phyloP scores from a whole-genome alignment of 2,888 invertebrate species.

The Drosophila vallismaia region DNA sequence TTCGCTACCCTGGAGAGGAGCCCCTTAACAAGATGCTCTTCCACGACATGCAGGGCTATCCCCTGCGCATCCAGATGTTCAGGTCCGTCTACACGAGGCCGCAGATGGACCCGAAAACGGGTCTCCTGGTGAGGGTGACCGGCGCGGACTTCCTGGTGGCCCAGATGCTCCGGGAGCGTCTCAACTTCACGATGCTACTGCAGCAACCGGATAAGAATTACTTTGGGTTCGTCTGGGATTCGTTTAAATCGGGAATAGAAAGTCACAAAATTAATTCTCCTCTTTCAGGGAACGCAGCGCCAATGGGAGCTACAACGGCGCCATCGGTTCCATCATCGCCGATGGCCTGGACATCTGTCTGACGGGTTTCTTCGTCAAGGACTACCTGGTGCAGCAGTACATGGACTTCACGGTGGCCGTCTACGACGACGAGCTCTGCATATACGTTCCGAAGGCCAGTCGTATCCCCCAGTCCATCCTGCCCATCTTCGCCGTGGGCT shows the following conservation, averaged over 20 bases:
- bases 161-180: constrained; percentile 60
- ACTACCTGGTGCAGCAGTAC: constrained; percentile 81
- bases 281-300: constrained; percentile 61
- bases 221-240: constrained; percentile 73
- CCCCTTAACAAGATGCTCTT: constrained; percentile 66
- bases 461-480: constrained; percentile 83
- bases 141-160: constrained; percentile 82
- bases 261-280: not conserved
- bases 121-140: constrained; percentile 53
- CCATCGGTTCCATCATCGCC: constrained; percentile 81
- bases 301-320: constrained; percentile 83
- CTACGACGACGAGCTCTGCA: constrained; percentile 83
- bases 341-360: constrained; percentile 82
- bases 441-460: constrained; percentile 83
- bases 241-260: no score
- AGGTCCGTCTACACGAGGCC: constrained; percentile 81
- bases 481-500: constrained; percentile 82
- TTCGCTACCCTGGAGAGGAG: constrained; percentile 53
- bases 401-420: constrained; percentile 83
- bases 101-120: constrained; percentile 53
- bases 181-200: constrained; percentile 80
- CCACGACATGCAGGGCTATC: constrained; percentile 81
- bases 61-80: constrained; percentile 82
- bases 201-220: constrained; percentile 78
- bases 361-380: constrained; percentile 84